Percentiles rank a stretch among this genome's conserved stretches.
Conservation (phyloP, 1,140 invertebrate genomes). For the Drosophila albomicans region DNA sequence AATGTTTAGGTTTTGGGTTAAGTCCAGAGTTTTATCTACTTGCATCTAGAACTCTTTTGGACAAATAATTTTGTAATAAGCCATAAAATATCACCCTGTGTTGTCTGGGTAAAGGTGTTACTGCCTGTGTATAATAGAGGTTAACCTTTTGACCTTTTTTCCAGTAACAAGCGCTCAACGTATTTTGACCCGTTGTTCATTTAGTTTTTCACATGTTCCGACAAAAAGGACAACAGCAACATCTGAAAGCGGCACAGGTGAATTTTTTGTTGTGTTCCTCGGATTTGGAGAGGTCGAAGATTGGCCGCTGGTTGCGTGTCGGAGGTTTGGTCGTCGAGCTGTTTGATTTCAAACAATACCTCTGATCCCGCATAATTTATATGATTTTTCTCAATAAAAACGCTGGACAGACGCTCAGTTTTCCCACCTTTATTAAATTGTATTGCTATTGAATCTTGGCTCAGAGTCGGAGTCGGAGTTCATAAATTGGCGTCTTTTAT, state of each 20-base stretch:
- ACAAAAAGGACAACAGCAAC: slow-evolving; percentile 48
- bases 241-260: slow-evolving; percentile 64
- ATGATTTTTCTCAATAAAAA: slow-evolving; percentile 78
- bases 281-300: slow-evolving; percentile 36
- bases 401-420: slow-evolving; percentile 55
- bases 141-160: slow-evolving; percentile 68
- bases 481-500: slow-evolving; percentile 70
- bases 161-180: slow-evolving; percentile 4
- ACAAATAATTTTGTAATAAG: slow-evolving; percentile 80
- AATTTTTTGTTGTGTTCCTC: slow-evolving; percentile 44
- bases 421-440: slow-evolving; percentile 83
- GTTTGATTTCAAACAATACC: slow-evolving; percentile 66
- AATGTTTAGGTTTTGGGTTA: slow-evolving; percentile 32
- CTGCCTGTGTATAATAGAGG: slow-evolving; percentile 42
- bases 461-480: slow-evolving; percentile 49
- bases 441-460: slow-evolving; percentile 56
- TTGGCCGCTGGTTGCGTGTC: slow-evolving; percentile 5
- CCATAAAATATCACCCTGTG: slow-evolving; percentile 79
- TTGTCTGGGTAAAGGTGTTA: slow-evolving; percentile 63
- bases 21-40: slow-evolving; percentile 45
- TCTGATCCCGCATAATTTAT: slow-evolving; percentile 82
- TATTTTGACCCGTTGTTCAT: slow-evolving; percentile 44
- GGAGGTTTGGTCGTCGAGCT: slow-evolving; percentile 21
- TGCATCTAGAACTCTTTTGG: slow-evolving; percentile 32
- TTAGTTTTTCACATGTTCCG: slow-evolving; percentile 64